Percentiles rank a stretch among this genome's conserved stretches.
phyloP scores from a whole-genome alignment of 2,797 vertebrate genomes.

The Glossophaga mutica region DNA sequence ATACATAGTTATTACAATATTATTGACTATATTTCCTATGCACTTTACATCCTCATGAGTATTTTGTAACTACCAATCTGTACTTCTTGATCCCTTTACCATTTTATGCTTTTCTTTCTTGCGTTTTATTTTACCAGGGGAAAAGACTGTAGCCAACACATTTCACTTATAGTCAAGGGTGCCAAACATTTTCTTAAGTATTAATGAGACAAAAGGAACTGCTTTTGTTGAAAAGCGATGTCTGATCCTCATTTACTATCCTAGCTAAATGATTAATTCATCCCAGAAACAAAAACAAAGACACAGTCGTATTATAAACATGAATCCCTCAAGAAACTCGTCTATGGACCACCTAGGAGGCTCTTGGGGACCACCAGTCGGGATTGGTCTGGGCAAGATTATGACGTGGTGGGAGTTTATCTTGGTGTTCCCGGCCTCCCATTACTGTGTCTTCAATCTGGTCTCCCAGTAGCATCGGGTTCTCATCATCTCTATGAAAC shows the following conservation, averaged over 20 bases:
- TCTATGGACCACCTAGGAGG: conserved; percentile 67
- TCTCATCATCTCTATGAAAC: conserved; percentile 12
- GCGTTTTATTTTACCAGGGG: not conserved
- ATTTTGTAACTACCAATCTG: too few species aligned
- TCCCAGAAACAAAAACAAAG: conserved; percentile 73
- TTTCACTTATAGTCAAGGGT: not conserved
- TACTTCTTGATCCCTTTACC: not conserved
- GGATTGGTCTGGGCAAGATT: conserved; percentile 48
- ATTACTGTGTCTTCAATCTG: conserved; percentile 7
- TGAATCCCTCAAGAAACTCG: conserved; percentile 50
- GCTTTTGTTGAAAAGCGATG: conserved; percentile 32
- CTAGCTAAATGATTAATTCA: conserved; percentile 64
- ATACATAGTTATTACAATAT: not conserved
- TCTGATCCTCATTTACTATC: conserved; percentile 72
- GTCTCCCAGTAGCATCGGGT: not conserved
- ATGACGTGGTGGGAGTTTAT: conserved; percentile 35
- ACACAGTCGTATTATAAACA: conserved; percentile 62
- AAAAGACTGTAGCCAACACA: not conserved
- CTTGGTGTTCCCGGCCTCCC: not conserved
- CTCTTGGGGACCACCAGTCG: conserved; percentile 47
- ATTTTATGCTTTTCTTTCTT: not conserved
- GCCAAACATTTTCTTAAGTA: conserved; percentile 33
- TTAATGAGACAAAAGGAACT: conserved; percentile 55
- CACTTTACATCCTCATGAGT: not conserved
- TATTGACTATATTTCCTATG: not conserved